Evolutionary conservation across 2,888 invertebrate species (phyloP).

Genomic region (Lepetodrilus schrolli): DNA sequence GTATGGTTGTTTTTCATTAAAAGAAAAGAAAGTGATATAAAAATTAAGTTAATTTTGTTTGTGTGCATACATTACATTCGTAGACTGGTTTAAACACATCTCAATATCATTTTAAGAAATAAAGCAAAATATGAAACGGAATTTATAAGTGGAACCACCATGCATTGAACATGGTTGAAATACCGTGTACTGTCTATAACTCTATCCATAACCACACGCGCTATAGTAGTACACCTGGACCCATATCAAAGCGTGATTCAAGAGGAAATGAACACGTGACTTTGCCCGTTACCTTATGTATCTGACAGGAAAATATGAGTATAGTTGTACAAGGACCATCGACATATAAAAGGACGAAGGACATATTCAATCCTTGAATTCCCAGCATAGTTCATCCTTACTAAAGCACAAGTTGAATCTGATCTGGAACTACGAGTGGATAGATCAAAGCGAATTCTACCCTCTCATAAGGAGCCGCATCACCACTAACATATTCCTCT

Average conservation of each 20-base stretch:
- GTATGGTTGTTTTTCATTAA: too few relatives aligned
- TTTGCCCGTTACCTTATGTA: background rate
- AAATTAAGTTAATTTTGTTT: too few relatives aligned
- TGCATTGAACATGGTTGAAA: too few relatives aligned
- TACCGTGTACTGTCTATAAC: too few relatives aligned
- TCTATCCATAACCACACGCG: too few relatives aligned
- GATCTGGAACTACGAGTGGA: background rate
- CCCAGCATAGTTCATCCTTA: background rate
- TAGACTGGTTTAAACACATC: too few relatives aligned
- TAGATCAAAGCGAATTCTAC: background rate
- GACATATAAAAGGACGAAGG: background rate
- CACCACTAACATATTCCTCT: background rate
- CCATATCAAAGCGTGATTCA: background rate
- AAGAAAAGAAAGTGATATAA: too few relatives aligned
- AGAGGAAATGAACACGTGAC: background rate
- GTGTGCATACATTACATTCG: too few relatives aligned
- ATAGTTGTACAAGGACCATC: background rate
- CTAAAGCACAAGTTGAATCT: background rate
- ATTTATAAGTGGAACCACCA: too few relatives aligned
- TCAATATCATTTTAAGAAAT: too few relatives aligned
- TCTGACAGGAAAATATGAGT: background rate
- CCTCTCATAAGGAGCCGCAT: constrained; percentile 1
- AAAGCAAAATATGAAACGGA: too few relatives aligned
- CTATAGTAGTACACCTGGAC: too few relatives aligned
- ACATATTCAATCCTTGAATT: background rate